Percentiles rank a stretch among this genome's conserved stretches.
These are phyloP conservation scores for Tromatobia lineatoria DNA, from an alignment of 2,888 invertebrate genomes.

Conservation along the genomic window DNA sequence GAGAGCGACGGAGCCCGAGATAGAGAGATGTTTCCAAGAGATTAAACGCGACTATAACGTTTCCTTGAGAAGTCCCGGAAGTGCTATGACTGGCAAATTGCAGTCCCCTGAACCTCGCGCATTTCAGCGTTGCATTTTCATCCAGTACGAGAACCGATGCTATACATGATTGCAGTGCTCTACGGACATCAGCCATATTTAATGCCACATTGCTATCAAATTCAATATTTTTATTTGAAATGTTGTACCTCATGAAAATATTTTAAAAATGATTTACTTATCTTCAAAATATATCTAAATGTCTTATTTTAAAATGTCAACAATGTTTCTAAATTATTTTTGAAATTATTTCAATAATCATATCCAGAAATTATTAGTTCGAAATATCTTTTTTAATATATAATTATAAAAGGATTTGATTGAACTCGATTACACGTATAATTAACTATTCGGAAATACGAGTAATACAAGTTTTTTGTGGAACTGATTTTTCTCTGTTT, in stretches of 20 bases:
- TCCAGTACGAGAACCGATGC: constrained; percentile 36
- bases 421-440: too few relatives aligned
- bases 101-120: constrained; percentile 58
- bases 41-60: constrained; percentile 69
- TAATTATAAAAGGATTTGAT: too few relatives aligned
- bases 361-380: too few relatives aligned
- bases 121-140: constrained; percentile 62
- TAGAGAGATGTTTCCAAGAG: constrained; percentile 66
- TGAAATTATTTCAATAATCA: too few relatives aligned
- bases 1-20: constrained; percentile 4
- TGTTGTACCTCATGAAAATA: neutral
- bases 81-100: constrained; percentile 69
- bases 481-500: too few relatives aligned
- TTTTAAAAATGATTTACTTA: neutral
- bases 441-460: too few relatives aligned
- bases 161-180: constrained; percentile 28
- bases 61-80: constrained; percentile 70
- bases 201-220: constrained; percentile 3
- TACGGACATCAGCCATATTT: constrained; percentile 30
- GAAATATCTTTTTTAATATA: too few relatives aligned
- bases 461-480: too few relatives aligned
- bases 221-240: neutral
- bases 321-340: too few relatives aligned
- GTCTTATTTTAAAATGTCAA: too few relatives aligned
- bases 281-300: too few relatives aligned